Base-by-base conservation (phyloP, 2,888 invertebrate species). In the Liopterus haemorrhoidalis region DNA sequence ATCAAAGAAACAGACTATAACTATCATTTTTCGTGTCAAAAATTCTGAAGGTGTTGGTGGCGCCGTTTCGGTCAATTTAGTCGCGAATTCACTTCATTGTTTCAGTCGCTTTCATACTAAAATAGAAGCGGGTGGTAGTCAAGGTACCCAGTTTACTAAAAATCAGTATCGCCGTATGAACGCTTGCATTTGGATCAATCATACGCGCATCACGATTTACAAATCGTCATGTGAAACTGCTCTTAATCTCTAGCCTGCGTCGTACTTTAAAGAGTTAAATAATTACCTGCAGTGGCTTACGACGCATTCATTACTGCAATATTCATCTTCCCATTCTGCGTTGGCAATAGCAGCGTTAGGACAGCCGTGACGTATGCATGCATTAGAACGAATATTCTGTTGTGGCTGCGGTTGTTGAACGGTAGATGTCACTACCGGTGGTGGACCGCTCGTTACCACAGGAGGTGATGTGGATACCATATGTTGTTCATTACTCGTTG, bases 301-400 rank as follows among this genome's bases (percentile, higher is more conserved):
- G 53, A 94, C 94, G 72, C 94, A 95, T 70, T 94, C 92, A 70
- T 92, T 93, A 70, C 92, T 91, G 75, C 94, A 95, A 69, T 93
- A 95, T 68, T 94, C 94, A 66, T 90, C 90, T 68, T 94, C 94
- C 94, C 94, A 94, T 70, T 92, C 92, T 53, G 85, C 83, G 72
- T 88, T 92, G 54, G 89, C 81, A 59, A 92, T 83, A 52, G 93
- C 91, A 31, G 83, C 82, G 71, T 94, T 94, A 52, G 82, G 82
- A 70, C 94, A 95, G 55, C 92, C 92, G 61, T 85, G 85, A 50
- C 93, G 82, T 61, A 90, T 87, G 70, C 90, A 91, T 47, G 83
- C 78, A 49, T 70, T 72, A 43, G 62, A 59, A 54, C 64, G 52
- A 67, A 67, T 63, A 40, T 73, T 73, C 4, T 71, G 70, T 54